Evolutionary conservation across 2,888 invertebrate genomes (phyloP).

Genomic region (Drosophila algonquin): DNA sequence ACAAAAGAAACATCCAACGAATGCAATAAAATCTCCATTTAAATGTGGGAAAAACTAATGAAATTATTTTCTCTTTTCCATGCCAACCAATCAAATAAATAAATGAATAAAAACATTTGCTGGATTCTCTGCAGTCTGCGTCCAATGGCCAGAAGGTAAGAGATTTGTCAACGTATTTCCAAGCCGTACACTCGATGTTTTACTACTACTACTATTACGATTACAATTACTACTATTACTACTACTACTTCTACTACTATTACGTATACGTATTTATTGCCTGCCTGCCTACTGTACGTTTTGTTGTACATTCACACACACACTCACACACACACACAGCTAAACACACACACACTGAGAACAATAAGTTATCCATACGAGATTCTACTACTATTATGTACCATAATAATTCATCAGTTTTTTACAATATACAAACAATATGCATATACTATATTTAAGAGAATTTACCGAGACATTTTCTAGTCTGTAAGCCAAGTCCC

Average conservation of each 20-base stretch:
- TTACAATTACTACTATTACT: constrained; percentile 35
- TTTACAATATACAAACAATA: constrained; percentile 18
- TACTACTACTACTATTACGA: constrained; percentile 24
- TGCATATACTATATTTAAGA: constrained; percentile 33
- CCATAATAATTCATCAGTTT: constrained; percentile 35
- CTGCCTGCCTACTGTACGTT: constrained; percentile 74
- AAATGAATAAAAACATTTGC: constrained; percentile 46
- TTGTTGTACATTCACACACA: constrained; percentile 60
- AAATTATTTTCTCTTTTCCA: constrained; percentile 71
- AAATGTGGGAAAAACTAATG: constrained; percentile 61
- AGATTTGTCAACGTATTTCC: constrained; percentile 78
- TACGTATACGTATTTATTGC: constrained; percentile 69
- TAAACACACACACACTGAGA: constrained; percentile 24
- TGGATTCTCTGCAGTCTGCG: constrained; percentile 88
- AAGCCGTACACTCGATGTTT: constrained; percentile 8
- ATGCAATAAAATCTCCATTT: constrained; percentile 24
- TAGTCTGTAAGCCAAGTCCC: constrained; percentile 28
- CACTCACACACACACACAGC: constrained; percentile 37
- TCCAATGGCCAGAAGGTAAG: constrained; percentile 95
- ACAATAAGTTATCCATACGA: constrained; percentile 49
- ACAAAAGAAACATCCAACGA: constrained; percentile 9
- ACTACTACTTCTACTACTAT: constrained; percentile 37
- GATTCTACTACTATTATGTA: constrained; percentile 25
- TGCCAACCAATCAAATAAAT: constrained; percentile 34
- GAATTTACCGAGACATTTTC: constrained; percentile 28